Evolutionary conservation across 2,113 vertebrate species (phyloP).

Genomic region (Paedocypris sp.): DNA sequence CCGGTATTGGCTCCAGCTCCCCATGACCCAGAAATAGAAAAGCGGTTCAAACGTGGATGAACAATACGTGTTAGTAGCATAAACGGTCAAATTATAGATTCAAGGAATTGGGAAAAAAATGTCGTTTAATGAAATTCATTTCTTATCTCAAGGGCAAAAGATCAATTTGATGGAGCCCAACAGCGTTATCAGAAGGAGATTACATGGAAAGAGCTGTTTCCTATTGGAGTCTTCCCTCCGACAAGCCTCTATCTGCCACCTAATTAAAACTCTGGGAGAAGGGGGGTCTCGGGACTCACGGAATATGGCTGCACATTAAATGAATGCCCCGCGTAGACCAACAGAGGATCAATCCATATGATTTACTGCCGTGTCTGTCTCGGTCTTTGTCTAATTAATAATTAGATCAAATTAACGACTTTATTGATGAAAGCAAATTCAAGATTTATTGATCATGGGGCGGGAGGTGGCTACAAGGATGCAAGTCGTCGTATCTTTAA

Average conservation of each 20-base stretch:
- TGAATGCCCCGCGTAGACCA: background rate
- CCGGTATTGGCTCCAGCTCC: too few relatives aligned
- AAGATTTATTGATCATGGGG: too few relatives aligned
- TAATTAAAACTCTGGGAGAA: slow-evolving; percentile 19
- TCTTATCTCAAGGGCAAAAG: slow-evolving; percentile 26
- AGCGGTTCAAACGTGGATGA: too few relatives aligned
- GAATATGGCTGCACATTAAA: background rate
- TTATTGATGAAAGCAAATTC: too few relatives aligned
- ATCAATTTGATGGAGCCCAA: slow-evolving; percentile 24
- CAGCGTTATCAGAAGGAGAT: slow-evolving; percentile 19
- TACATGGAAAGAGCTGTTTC: slow-evolving; percentile 16
- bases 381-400: slow-evolving; percentile 2
- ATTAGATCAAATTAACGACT: background rate
- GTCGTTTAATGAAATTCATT: slow-evolving; percentile 22
- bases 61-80: too few relatives aligned
- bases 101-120: slow-evolving; percentile 7
- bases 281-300: background rate
- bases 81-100: too few relatives aligned
- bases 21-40: too few relatives aligned
- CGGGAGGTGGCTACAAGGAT: too few relatives aligned
- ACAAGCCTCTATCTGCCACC: background rate
- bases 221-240: slow-evolving; percentile 5
- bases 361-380: background rate
- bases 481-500: too few relatives aligned
- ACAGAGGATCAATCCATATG: background rate